Evolutionary conservation across 2,797 vertebrate species (phyloP).

Genomic region (Poeciliopsis gracilis): DNA sequence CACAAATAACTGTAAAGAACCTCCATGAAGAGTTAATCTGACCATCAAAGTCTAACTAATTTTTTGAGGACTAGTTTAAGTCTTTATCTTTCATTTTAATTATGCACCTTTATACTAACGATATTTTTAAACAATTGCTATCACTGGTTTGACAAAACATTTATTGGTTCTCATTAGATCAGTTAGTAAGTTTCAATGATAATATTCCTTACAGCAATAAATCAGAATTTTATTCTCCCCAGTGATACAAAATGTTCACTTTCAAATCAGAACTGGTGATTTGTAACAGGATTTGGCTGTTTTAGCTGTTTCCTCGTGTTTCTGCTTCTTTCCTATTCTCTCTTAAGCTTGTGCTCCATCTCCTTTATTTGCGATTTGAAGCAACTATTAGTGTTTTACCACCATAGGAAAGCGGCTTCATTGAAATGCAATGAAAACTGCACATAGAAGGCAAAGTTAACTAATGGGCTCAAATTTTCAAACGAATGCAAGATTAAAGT

Average conservation of each 20-base stretch:
- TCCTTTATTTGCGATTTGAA: constrained; percentile 80
- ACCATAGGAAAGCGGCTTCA: constrained; percentile 84
- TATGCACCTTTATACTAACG: background rate
- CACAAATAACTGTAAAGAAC: background rate
- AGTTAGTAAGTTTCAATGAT: background rate
- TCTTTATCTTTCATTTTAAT: background rate
- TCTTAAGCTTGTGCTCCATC: constrained; percentile 53
- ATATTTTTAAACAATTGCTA: background rate
- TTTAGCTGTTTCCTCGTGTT: constrained; percentile 33
- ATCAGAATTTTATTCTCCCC: background rate
- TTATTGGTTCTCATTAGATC: background rate
- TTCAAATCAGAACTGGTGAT: constrained; percentile 67
- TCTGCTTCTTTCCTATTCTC: constrained; percentile 54
- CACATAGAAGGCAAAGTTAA: constrained; percentile 84
- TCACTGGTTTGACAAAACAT: background rate
- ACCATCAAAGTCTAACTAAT: background rate
- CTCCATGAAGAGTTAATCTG: background rate
- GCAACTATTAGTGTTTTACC: constrained; percentile 85
- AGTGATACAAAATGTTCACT: background rate
- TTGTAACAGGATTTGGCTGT: constrained; percentile 67
- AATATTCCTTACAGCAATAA: background rate
- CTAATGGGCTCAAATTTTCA: constrained; percentile 88
- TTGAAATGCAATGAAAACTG: constrained; percentile 87
- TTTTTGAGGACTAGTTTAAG: background rate
- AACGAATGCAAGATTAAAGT: constrained; percentile 89